Evolutionary conservation across 2,797 vertebrate species (phyloP).

Genomic region (Dermochelys coriacea): DNA sequence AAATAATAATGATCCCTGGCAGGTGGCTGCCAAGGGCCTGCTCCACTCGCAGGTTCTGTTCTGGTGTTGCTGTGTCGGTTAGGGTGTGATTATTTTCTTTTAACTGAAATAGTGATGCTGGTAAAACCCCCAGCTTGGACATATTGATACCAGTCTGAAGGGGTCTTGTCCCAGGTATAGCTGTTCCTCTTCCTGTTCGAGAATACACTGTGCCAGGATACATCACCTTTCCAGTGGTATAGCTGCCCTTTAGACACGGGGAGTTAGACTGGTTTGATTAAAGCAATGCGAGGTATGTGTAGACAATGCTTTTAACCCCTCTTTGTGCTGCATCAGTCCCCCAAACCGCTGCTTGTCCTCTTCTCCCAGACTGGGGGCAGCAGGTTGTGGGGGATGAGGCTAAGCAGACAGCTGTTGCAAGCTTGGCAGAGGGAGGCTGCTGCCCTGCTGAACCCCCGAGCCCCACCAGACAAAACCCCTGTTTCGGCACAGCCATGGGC

Average conservation of each 20-base stretch:
- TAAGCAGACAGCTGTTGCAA: background rate
- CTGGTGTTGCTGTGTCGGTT: fast-evolving
- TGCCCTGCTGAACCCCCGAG: background rate
- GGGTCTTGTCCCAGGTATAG: too few species aligned
- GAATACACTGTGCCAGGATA: background rate
- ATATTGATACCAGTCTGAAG: background rate
- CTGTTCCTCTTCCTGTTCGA: background rate
- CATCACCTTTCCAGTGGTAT: background rate
- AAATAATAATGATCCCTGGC: background rate
- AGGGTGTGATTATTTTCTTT: background rate
- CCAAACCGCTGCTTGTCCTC: fast-evolving
- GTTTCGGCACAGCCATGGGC: background rate
- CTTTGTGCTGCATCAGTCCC: fast-evolving
- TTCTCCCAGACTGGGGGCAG: background rate
- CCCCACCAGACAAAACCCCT: background rate
- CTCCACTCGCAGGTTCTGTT: background rate
- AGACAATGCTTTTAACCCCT: background rate
- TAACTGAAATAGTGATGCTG: background rate
- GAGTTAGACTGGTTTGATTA: background rate
- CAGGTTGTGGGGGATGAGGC: background rate
- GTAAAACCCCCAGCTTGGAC: background rate
- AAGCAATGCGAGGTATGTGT: background rate
- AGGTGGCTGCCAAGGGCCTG: background rate
- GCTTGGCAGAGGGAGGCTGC: background rate
- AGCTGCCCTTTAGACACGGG: fast-evolving